These are phyloP conservation scores for Buphagus erythrorhynchus DNA, from an alignment of 2,797 vertebrate species.

Conservation along the genomic window DNA sequence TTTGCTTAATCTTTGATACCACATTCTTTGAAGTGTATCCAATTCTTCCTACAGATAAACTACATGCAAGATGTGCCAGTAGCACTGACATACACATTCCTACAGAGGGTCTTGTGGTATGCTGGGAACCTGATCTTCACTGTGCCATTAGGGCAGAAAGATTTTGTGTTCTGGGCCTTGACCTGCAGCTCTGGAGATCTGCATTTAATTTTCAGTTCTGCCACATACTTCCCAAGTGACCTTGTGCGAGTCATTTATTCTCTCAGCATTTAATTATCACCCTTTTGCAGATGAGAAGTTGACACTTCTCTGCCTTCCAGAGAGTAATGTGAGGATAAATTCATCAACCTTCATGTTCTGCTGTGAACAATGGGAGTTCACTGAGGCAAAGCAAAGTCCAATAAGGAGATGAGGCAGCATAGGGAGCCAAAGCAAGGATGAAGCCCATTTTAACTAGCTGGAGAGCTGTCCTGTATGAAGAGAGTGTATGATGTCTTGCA, in stretches of 20 bases:
- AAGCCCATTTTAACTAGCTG: neutral
- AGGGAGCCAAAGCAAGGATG: conserved; percentile 26
- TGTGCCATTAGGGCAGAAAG: neutral
- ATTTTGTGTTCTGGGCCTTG: conserved; percentile 5
- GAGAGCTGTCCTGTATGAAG: neutral
- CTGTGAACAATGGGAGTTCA: conserved; percentile 59
- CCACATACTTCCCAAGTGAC: conserved; percentile 68
- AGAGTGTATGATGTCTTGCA: neutral
- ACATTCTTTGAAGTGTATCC: neutral
- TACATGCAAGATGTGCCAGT: neutral
- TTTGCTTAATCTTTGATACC: neutral
- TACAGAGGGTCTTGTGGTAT: neutral
- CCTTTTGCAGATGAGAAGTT: conserved; percentile 73
- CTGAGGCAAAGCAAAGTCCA: conserved; percentile 49
- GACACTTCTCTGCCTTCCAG: conserved; percentile 66
- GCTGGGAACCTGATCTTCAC: neutral
- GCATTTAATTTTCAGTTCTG: conserved; percentile 68
- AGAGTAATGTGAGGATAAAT: conserved; percentile 73
- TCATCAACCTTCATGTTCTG: conserved; percentile 68
- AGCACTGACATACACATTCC: neutral
- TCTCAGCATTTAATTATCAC: conserved; percentile 72
- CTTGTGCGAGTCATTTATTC: conserved; percentile 65
- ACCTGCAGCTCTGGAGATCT: conserved; percentile 48
- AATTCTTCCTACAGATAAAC: neutral
- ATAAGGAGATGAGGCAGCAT: neutral